Evolutionary conservation across 2,888 invertebrate species (phyloP).

Genomic region (Dione vanillae): DNA sequence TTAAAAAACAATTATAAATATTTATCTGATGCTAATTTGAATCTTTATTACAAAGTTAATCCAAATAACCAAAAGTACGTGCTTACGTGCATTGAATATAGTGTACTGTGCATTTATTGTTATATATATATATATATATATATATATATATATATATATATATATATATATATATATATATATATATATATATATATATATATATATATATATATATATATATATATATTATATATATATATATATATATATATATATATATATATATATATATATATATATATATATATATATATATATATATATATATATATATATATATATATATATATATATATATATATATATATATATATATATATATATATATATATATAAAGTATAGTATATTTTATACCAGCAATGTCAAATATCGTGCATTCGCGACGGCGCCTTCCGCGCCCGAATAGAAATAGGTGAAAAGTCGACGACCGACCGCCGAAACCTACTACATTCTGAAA

Average conservation of each 20-base stretch:
- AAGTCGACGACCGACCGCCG: constrained; percentile 54
- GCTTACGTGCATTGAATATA: no score
- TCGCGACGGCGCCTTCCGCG: constrained; percentile 48
- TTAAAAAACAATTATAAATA: no score
- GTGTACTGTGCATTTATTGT: no score
- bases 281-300: background rate
- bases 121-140: background rate
- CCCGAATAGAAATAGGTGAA: constrained; percentile 60
- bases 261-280: constrained; percentile 1
- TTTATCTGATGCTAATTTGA: no score
- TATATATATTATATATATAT: background rate
- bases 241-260: background rate
- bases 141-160: background rate
- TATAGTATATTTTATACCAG: constrained; percentile 9
- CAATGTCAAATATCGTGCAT: constrained; percentile 39
- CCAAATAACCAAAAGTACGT: no score
- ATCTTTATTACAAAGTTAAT: no score
- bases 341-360: constrained; percentile 1
- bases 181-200: background rate
- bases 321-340: background rate
- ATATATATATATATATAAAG: constrained; percentile 1
- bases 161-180: constrained; percentile 4
- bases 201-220: background rate
- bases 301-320: background rate
- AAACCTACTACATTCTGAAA: constrained; percentile 9